Evolutionary conservation across 2,888 invertebrate genomes (phyloP), one percentile per base, ranked within the genome.

Genomic region (Drosophila formosana): DNA sequence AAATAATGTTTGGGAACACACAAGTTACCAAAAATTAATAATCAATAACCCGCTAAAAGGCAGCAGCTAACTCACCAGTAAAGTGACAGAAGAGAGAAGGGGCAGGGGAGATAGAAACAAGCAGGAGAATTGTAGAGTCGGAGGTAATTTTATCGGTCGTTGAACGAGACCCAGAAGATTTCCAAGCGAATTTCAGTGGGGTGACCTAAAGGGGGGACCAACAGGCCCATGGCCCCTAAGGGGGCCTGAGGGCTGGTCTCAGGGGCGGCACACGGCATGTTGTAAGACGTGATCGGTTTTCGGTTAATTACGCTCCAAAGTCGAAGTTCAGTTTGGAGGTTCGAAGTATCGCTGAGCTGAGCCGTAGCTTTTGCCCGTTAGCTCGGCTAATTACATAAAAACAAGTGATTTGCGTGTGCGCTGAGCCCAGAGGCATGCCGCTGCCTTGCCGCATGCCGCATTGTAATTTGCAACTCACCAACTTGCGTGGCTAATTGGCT

Each of bases 41-140:
- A 89, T 86, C 86, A 86, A 86, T 86, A 89, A 82, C 88, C 73
- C 66, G 89, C 86, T 88, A 89, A 86, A 89, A 89, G 85, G 75
- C 83, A 82, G 64, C 63, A 75, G 73, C 58, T 55, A 66, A 77
- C 39, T 26, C 26, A 62, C 58, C 41, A 62, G 43, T 11, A 13
- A 13, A 34, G 43, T n/a, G 18, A 37, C 9, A 39, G 5, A 23
- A 13, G n/a, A 32, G 25, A n/a, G 39, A 11, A n/a, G 50, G 30
- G 39, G 3, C 18, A 18, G 18, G 11, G 26, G n/a, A 34, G 43
- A 63, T n/a, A 28, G 26, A 28, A n/a, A 13, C 8, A 65, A 43
- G 41, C 47, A 13, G 55, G 50, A 70, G 62, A 73, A 68, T 67
- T 68, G 60, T 66, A 61, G 37, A 73, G 80, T 65, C 53, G 62